phyloP scores from a whole-genome alignment of 92 coral and sea anemone species.

The Porites lobata region DNA sequence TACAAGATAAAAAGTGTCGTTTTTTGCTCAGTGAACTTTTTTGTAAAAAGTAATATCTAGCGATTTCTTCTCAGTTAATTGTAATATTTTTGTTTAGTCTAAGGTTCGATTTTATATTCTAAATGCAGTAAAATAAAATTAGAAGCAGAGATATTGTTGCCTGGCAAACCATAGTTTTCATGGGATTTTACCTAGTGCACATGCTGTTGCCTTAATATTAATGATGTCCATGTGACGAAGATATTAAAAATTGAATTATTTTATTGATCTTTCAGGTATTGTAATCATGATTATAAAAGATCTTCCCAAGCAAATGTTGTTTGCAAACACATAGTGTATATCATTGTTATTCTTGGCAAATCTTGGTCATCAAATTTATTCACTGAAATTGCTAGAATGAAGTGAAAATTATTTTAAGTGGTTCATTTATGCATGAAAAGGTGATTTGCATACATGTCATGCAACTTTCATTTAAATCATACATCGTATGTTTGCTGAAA shows the following conservation, averaged over 20 bases:
- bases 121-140: not conserved
- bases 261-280: not conserved
- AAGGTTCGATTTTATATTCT: not conserved
- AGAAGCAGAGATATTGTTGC: not conserved
- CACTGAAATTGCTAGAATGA: constrained; percentile 4
- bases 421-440: not conserved
- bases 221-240: not conserved
- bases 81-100: not conserved
- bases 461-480: not conserved
- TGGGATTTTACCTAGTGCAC: not conserved
- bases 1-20: too few species aligned
- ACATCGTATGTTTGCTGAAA: constrained; percentile 8
- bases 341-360: not conserved
- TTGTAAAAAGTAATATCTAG: not conserved
- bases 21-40: not conserved
- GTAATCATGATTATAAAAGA: not conserved
- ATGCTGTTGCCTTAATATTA: not conserved
- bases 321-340: not conserved
- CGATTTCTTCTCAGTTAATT: not conserved
- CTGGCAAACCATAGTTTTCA: not conserved
- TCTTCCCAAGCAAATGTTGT: not conserved
- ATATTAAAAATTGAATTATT: constrained; percentile 2
- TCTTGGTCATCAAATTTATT: not conserved
- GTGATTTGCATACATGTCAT: constrained; percentile 20
- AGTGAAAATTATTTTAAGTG: not conserved